A percentile compares a stretch with the other conserved stretches of the same genome.
phyloP scores from a whole-genome alignment of 1,140 invertebrate genomes.

The Artemia franciscana region DNA sequence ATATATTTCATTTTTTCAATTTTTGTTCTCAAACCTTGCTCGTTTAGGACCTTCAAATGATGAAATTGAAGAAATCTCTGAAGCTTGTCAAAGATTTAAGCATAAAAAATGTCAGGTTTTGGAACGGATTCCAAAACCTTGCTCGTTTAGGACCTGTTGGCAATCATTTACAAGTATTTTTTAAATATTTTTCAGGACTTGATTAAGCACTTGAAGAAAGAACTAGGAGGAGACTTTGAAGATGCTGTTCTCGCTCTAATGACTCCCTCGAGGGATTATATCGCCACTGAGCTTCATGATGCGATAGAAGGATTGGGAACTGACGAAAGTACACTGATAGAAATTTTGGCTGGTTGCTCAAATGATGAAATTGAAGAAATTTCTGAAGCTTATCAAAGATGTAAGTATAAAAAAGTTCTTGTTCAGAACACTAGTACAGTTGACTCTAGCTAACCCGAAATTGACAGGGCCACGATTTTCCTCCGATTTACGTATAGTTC shows the following conservation, averaged over 20 bases:
- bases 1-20: too few relatives aligned
- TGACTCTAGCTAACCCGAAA: too few relatives aligned
- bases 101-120: too few relatives aligned
- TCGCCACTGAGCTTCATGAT: constrained; percentile 23
- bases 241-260: constrained; percentile 26
- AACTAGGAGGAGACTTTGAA: constrained; percentile 27
- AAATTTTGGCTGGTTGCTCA: constrained; percentile 16
- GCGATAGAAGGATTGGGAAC: constrained; percentile 21
- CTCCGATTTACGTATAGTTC: too few relatives aligned
- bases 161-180: too few relatives aligned
- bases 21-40: too few relatives aligned
- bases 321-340: constrained; percentile 14
- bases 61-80: constrained; percentile 19
- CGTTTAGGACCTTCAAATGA: constrained; percentile 17
- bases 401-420: too few relatives aligned
- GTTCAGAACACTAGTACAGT: too few relatives aligned
- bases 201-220: constrained; percentile 24
- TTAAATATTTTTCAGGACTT: constrained; percentile 22
- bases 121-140: too few relatives aligned
- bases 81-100: constrained; percentile 18
- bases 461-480: too few relatives aligned
- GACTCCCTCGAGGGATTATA: constrained; percentile 23
- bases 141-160: too few relatives aligned
- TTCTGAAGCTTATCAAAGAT: constrained; percentile 18
- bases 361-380: constrained; percentile 20